Evolutionary conservation across 2,888 invertebrate species (phyloP), one percentile per base, ranked within the genome.

Genomic region (Sinodicranocentrus sp.): DNA sequence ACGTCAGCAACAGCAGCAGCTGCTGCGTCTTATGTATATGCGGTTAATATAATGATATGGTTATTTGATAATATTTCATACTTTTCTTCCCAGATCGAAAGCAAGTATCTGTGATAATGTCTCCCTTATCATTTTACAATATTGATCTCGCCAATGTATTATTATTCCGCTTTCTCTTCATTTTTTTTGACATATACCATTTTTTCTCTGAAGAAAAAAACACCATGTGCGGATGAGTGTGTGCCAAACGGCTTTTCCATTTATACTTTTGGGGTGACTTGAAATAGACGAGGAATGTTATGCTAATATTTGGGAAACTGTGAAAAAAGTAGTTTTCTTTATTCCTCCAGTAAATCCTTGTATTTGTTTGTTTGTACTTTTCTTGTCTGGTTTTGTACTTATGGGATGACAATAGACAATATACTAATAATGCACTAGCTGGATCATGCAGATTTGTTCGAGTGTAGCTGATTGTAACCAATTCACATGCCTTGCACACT

Each of bases 61-160:
- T 61, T 57, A 48, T 73, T 54, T 63, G 63, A 75, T 76, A 76
- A 68, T 70, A 78, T 78, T 78, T 78, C 78, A 78, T 78, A 70
- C 71, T 52, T 61, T 70, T 70, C 61, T 70, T 6, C 33, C 59
- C 61, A 33, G 78, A 78, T 78, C 78, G 71, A 70, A 78, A 48
- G 61, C 44, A 70, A 78, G 52, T 57, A 67, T 54, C 54, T 76
- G 67, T 61, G 75, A 75, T 75, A 75, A 75, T 75, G 75, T 75
- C 63, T 63, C 13, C 73, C 59, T 52, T 76, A 67, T 67, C 76
- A 43, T 65, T 25, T 71, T 19, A 70, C 59, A 71, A 61, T 70
- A 78, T 70, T 78, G 44, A 78, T 71, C 70, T 61, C n/a, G n/a
- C n/a, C n/a, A n/a, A n/a, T 68, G 57, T 65, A 2, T 44, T 57